These are phyloP conservation scores for Hippocampus mohnikei DNA, from an alignment of 2,113 vertebrate species.

Conservation along the genomic window DNA sequence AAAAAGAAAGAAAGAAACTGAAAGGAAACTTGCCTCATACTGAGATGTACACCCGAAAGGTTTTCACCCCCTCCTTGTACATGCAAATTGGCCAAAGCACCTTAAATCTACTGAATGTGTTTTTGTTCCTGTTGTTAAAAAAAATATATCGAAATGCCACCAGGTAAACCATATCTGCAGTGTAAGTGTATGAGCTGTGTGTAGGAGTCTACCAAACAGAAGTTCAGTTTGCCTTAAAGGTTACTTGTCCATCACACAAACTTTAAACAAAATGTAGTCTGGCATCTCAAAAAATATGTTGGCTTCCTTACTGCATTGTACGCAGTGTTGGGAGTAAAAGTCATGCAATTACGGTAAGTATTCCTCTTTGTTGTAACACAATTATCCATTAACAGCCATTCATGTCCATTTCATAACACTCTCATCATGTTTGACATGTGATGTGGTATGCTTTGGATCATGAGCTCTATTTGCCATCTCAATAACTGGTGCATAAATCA, in stretches of 20 bases:
- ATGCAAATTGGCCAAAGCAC: background rate
- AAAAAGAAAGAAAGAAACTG: background rate
- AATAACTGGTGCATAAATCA: background rate
- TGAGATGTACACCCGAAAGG: background rate
- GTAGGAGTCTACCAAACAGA: background rate
- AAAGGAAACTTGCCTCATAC: background rate
- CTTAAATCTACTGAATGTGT: background rate
- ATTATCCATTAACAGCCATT: too few relatives aligned
- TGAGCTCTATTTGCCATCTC: background rate
- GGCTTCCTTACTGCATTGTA: too few relatives aligned
- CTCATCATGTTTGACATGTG: too few relatives aligned
- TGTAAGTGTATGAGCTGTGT: background rate
- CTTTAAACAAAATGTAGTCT: too few relatives aligned
- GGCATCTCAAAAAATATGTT: too few relatives aligned
- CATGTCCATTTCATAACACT: too few relatives aligned
- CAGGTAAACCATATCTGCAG: background rate
- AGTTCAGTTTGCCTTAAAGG: background rate
- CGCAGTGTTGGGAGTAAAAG: too few relatives aligned
- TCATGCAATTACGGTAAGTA: too few relatives aligned
- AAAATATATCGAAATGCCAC: background rate
- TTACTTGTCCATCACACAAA: background rate
- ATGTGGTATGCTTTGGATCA: too few relatives aligned
- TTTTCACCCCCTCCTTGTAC: too few relatives aligned
- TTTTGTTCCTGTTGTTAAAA: background rate
- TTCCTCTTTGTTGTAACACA: too few relatives aligned